A percentile compares a stretch with the other conserved stretches of the same genome.
Conservation (phyloP, 2,888 invertebrate species). For the Mactromeris polynyma region DNA sequence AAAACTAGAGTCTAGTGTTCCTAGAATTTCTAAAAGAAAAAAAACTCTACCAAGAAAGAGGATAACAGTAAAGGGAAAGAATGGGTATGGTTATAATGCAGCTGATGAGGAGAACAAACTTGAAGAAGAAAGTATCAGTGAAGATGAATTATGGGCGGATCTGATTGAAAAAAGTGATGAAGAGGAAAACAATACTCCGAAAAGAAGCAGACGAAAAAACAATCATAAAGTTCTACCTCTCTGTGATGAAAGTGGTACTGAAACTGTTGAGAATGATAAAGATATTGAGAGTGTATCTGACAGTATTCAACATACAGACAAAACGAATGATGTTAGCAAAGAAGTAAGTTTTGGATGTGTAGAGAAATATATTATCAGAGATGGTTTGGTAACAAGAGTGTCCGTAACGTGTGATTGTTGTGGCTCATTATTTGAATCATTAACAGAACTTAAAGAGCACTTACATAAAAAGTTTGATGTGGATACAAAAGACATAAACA, state of each 20-base stretch:
- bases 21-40: background rate
- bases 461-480: background rate
- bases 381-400: background rate
- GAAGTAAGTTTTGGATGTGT: background rate
- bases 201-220: background rate
- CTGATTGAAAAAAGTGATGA: background rate
- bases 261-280: background rate
- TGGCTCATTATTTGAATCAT: background rate
- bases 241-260: background rate
- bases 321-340: no score
- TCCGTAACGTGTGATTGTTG: background rate
- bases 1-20: background rate
- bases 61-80: background rate
- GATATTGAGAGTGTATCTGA: background rate
- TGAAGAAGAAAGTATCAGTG: background rate
- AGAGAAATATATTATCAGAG: background rate
- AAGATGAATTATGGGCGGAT: background rate
- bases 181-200: background rate
- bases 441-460: background rate
- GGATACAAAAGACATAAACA: background rate
- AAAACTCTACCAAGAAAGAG: background rate
- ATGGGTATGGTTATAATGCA: background rate
- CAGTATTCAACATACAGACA: background rate
- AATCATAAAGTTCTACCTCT: background rate
- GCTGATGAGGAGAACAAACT: background rate